A percentile compares a stretch with the other conserved stretches of the same genome.
Conservation (phyloP, 2,113 vertebrate genomes). For the Colistium nudipinnis region DNA sequence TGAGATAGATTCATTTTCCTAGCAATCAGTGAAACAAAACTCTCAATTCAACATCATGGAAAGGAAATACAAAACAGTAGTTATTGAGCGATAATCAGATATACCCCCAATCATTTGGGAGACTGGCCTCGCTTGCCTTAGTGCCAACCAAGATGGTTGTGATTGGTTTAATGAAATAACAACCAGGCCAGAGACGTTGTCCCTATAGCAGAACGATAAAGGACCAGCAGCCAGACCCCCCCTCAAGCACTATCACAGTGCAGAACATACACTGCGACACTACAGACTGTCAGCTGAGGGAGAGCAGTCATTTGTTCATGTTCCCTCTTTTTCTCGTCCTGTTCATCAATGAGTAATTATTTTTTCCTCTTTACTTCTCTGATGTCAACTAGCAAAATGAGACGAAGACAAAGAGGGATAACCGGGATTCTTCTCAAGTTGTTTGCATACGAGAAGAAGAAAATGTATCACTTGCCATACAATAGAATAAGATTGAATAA, state of each 20-base stretch:
- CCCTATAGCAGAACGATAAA: not conserved
- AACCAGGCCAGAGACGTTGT: not conserved
- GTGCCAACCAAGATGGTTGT: not conserved
- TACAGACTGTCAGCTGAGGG: not conserved
- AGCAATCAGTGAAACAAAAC: not conserved
- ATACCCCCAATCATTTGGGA: too few relatives aligned
- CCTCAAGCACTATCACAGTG: too few relatives aligned
- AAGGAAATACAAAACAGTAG: too few relatives aligned
- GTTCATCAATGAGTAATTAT: slow-evolving; percentile 49
- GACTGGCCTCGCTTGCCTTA: not conserved
- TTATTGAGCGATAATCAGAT: too few relatives aligned
- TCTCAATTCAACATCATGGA: too few relatives aligned
- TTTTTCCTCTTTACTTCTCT: slow-evolving; percentile 20
- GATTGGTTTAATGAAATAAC: not conserved
- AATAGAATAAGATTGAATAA: too few relatives aligned
- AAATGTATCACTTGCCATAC: not conserved
- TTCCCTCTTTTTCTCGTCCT: slow-evolving; percentile 11
- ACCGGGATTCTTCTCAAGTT: not conserved
- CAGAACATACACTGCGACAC: not conserved
- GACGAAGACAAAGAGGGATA: not conserved
- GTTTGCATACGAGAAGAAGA: not conserved
- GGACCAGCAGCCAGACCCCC: too few relatives aligned
- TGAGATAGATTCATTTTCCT: not conserved
- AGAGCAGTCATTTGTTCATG: slow-evolving; percentile 25
- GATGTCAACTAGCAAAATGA: not conserved